Evolutionary conservation across 2,888 invertebrate species (phyloP), one percentile per base, ranked within the genome.

Genomic region (Antitype chi): DNA sequence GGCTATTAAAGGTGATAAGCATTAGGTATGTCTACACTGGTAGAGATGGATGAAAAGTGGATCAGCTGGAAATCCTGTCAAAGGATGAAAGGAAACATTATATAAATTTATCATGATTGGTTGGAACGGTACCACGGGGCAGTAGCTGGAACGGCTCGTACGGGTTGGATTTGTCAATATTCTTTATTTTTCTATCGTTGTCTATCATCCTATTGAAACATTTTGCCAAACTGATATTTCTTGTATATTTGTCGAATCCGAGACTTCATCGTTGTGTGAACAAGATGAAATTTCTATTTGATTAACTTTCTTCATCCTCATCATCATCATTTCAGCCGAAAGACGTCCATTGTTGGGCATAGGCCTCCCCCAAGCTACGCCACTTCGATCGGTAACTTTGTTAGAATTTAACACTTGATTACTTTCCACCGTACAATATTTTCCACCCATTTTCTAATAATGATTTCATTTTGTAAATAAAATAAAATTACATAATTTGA

Each of bases 1-100:
- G 60, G 62, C 17, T 25, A 55, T 59, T 82, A 63, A 55, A 59
- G 52, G 52, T 85, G 76, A 85, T 81, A 32, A 32, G 59, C n/a
- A 57, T 82, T 85, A 20, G 52, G 20, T 20, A 69, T 23, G 67
- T 76, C 76, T 81, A 79, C 63, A 74, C 64, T 60, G 23, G 2
- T 15, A 1, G 25, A 9, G 53, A 80, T 55, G 43, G 28, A 49
- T 67, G 52, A 13, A 0, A 38, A 55, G 15, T 13, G 49, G 23
- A 55, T 72, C 52, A 53, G 49, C n/a, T 25, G 8, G 1, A 53
- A 28, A 70, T 57, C 17, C 11, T 13, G 4, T 59, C 52, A 38
- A 32, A 28, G 47, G 17, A 3, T 28, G 1, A n/a, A 28, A 4
- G 47, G n/a, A 53, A 2, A 15, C 7, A 23, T 43, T 28, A 0